Conservation (phyloP, 2,113 vertebrate genomes). For the Pseudolaguvia tuberculata region DNA sequence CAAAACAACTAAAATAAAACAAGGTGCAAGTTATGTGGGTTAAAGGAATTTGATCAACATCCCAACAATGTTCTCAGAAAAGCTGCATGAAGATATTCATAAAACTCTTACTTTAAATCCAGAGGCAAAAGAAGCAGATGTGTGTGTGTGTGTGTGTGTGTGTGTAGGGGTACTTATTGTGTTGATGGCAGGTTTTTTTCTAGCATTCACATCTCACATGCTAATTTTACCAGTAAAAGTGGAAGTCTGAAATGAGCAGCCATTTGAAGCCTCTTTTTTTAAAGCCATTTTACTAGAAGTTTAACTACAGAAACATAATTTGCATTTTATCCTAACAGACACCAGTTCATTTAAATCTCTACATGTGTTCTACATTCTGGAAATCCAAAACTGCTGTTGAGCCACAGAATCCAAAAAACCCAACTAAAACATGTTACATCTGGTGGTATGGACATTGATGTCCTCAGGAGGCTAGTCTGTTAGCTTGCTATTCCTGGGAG, state of each 20-base stretch:
- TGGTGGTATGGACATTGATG: not conserved
- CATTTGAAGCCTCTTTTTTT: too few species aligned
- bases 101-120: too few species aligned
- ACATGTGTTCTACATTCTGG: not conserved
- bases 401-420: not conserved
- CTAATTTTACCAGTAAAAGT: not conserved
- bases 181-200: not conserved
- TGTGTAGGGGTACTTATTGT: too few species aligned
- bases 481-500: not conserved
- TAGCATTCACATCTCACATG: not conserved
- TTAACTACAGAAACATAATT: not conserved
- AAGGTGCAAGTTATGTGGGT: too few species aligned
- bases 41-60: too few species aligned
- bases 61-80: not conserved
- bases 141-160: too few species aligned
- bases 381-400: not conserved
- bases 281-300: slow-evolving; percentile 17
- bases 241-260: not conserved
- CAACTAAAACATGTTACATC: not conserved
- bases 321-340: slow-evolving; percentile 23
- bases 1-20: too few species aligned
- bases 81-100: not conserved
- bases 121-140: not conserved
- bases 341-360: slow-evolving; percentile 23
- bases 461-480: not conserved